A percentile compares a stretch with the other conserved stretches of the same genome.
Conservation (phyloP, 2,113 vertebrate species). For the Tachuris rubrigastra region DNA sequence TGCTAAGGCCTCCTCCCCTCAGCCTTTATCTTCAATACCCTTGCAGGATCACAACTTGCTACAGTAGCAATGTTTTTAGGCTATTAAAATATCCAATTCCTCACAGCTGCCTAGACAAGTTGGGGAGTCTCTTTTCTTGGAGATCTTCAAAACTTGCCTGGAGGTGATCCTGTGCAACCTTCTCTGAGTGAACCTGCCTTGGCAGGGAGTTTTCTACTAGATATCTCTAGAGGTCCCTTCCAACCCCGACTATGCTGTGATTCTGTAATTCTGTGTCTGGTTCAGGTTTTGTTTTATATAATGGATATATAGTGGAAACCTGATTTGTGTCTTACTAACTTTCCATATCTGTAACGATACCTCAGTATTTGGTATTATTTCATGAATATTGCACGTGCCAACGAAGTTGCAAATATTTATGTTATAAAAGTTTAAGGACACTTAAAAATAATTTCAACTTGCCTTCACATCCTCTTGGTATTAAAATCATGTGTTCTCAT, state of each 20-base stretch:
- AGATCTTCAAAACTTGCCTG: background rate
- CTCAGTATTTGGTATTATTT: background rate
- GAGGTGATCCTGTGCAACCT: background rate
- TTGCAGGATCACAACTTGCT: background rate
- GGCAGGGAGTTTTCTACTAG: background rate
- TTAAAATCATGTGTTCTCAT: background rate
- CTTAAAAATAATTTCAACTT: background rate
- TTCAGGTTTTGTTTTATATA: background rate
- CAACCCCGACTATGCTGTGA: background rate
- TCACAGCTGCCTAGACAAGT: background rate
- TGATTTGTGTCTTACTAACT: background rate
- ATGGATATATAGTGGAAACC: background rate
- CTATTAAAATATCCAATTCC: background rate
- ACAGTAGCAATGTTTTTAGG: background rate
- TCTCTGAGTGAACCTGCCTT: background rate
- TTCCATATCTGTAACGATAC: background rate
- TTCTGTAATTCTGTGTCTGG: background rate
- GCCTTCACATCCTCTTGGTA: background rate
- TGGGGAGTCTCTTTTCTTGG: background rate
- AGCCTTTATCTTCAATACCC: background rate
- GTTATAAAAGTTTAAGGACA: background rate
- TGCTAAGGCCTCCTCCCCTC: background rate
- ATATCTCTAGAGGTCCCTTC: background rate
- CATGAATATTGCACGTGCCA: background rate
- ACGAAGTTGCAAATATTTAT: background rate